Evolutionary conservation across 2,113 vertebrate genomes (phyloP).

Genomic region (Sinocyclocheilus anophthalmus): DNA sequence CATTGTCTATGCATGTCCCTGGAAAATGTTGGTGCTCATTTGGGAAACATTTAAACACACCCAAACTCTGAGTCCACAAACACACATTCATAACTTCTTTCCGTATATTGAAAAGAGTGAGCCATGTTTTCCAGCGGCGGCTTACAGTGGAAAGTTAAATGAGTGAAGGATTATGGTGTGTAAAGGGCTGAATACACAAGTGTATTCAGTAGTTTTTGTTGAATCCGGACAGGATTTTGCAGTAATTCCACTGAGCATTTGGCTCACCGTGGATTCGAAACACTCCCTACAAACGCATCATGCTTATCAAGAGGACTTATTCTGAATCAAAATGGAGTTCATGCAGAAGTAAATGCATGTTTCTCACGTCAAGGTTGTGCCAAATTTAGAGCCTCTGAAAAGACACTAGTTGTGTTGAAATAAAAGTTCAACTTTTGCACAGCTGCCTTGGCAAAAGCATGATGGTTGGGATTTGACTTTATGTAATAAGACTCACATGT

Average conservation of each 20-base stretch:
- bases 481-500: conserved; percentile 39
- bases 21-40: conserved; percentile 66
- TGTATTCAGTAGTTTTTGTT: not conserved
- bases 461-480: conserved; percentile 23
- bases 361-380: not conserved
- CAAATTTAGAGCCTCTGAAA: not conserved
- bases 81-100: conserved; percentile 64
- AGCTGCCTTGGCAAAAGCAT: not conserved
- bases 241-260: not conserved
- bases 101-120: conserved; percentile 66
- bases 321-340: not conserved
- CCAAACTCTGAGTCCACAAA: conserved; percentile 40
- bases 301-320: not conserved
- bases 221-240: not conserved
- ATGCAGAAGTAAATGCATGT: not conserved
- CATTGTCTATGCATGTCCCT: conserved; percentile 67
- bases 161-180: not conserved
- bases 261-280: not conserved
- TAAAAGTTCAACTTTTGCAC: not conserved
- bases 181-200: conserved; percentile 38
- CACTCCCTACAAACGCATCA: not conserved
- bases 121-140: conserved; percentile 50
- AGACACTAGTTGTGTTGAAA: not conserved
- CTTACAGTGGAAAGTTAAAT: conserved; percentile 54
- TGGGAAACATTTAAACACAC: conserved; percentile 61